Base-by-base conservation (phyloP, 2,888 invertebrate genomes). In the Anticlea derivata region DNA sequence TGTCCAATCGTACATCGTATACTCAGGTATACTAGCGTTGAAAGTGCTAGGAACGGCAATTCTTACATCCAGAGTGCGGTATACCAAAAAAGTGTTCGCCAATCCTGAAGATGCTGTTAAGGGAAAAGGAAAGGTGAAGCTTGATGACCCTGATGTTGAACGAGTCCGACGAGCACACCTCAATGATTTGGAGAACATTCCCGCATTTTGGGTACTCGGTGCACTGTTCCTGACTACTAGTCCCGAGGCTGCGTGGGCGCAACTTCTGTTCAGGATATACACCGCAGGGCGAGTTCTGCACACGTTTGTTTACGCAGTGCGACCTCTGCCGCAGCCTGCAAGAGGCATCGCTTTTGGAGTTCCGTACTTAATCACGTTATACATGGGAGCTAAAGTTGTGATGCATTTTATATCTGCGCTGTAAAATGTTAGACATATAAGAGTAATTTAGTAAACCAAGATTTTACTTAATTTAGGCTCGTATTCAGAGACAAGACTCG, bases 141-240 rank as follows among this genome's bases (percentile, higher is more conserved):
- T 65, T 0, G 82, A 84, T 46, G 86, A 83, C 43, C 78, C 75
- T 0, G 83, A 84, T 49, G 85, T 87, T 27, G 88, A 88, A 61
- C 64, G 86, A 49, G 76, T 80, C 20, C 65, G 86, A 30, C 78
- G 93, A 73, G 94, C 94, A 8, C 94, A 95, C 68, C 84, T 92
- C 58, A 95, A 95, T 67, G 95, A 95, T 73, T 71, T 95, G 70
- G 95, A 95, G 78, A 95, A 94, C 74, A 94, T 95, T 48, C 90
- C 93, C 0, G 86, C 91, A 8, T 95, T 94, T 66, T 85, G 93
- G 67, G 61, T 93, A 7, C 75, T 92, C 20, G 92, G 92, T 0
- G 85, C 92, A 4, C 71, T 92, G 47, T 95, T 93, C 78, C 72
- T 93, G 34, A 78, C 91, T 24, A 93, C 93, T 0, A 81, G 80